Percentiles rank a stretch among this genome's conserved stretches.
These are phyloP conservation scores for Macaria notata DNA, from an alignment of 2,888 invertebrate species.

Conservation along the genomic window DNA sequence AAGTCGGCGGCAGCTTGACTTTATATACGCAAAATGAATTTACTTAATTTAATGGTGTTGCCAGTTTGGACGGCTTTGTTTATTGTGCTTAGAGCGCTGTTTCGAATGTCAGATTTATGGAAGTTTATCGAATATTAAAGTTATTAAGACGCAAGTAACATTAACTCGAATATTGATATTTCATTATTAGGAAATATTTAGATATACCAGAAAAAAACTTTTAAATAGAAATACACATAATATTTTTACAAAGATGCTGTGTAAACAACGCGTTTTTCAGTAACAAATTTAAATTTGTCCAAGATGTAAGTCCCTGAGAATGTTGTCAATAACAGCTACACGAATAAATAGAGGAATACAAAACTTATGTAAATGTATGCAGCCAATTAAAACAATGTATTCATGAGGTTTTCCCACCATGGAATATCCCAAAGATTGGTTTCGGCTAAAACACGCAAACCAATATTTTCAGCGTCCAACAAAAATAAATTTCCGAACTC, in stretches of 20 bases:
- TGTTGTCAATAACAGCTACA: no score
- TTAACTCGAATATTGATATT: no score
- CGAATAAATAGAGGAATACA: no score
- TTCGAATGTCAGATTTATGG: slow-evolving; percentile 7
- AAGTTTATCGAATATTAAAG: not conserved
- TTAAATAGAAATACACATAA: no score
- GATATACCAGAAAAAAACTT: no score
- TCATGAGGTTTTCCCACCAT: slow-evolving; percentile 14
- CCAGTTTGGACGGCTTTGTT: slow-evolving; percentile 54
- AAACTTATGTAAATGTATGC: slow-evolving; percentile 7
- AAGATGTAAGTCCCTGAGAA: no score
- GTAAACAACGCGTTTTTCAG: no score
- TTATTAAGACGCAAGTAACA: no score
- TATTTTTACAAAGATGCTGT: no score
- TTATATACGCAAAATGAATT: slow-evolving; percentile 78
- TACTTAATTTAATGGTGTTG: slow-evolving; percentile 74
- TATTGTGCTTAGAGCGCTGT: slow-evolving; percentile 28
- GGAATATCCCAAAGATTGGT: slow-evolving; percentile 49
- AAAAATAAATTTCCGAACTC: slow-evolving; percentile 74
- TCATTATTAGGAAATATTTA: no score
- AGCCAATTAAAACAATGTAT: slow-evolving; percentile 19
- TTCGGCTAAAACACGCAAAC: slow-evolving; percentile 63
- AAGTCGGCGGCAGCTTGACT: slow-evolving; percentile 78
- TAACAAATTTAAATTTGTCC: no score
- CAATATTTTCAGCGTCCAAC: slow-evolving; percentile 66